Conservation (phyloP, 2,888 invertebrate species). For the Macrosoma leucophasiata region DNA sequence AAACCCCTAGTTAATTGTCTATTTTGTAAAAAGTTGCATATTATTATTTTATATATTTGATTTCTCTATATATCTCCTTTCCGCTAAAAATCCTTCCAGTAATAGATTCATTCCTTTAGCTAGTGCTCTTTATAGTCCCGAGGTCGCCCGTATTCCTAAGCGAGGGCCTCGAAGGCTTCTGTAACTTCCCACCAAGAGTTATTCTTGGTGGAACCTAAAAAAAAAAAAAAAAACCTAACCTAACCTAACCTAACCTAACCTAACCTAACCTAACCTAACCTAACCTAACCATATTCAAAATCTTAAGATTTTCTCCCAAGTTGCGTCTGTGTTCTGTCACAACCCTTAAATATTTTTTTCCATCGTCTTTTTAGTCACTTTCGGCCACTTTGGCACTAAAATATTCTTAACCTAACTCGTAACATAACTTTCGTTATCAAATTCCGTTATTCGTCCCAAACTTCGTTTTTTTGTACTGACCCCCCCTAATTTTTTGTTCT, state of each 20-base stretch:
- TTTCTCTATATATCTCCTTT: too few species aligned
- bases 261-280: slow-evolving; percentile 20
- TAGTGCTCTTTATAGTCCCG: too few species aligned
- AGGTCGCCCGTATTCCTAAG: too few species aligned
- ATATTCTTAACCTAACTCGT: slow-evolving; percentile 25
- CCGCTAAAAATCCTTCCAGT: too few species aligned
- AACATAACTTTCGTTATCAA: slow-evolving; percentile 27
- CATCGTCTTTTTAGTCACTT: slow-evolving; percentile 23
- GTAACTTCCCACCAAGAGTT: too few species aligned
- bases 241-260: slow-evolving; percentile 24
- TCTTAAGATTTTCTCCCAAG: slow-evolving; percentile 23
- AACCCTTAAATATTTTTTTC: slow-evolving; percentile 26
- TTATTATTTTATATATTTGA: too few species aligned
- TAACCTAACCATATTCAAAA: slow-evolving; percentile 13
- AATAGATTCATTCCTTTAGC: too few species aligned
- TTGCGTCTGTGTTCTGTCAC: slow-evolving; percentile 25
- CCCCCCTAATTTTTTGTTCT: slow-evolving; percentile 23
- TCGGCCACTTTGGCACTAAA: slow-evolving; percentile 25
- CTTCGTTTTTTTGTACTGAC: slow-evolving; percentile 23
- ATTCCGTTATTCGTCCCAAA: slow-evolving; percentile 27
- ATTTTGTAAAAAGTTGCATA: too few species aligned
- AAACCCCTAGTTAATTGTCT: too few species aligned
- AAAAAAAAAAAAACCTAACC: too few species aligned
- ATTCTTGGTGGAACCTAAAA: too few species aligned
- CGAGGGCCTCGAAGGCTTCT: too few species aligned